Percentiles rank a stretch among this genome's conserved stretches.
phyloP scores from a whole-genome alignment of 2,888 invertebrate species.

The Apotomis betuletana region DNA sequence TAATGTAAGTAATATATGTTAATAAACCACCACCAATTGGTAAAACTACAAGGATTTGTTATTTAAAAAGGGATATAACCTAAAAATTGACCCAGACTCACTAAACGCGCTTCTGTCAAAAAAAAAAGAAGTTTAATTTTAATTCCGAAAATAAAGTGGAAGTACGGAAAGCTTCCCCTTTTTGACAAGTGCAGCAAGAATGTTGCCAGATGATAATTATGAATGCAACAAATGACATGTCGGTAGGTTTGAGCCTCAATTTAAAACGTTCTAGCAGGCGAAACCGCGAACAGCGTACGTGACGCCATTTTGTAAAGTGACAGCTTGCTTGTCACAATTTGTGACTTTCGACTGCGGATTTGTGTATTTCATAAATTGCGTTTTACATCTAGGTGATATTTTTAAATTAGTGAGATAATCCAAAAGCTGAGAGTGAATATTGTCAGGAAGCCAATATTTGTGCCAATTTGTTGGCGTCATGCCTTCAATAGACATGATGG shows the following conservation, averaged over 20 bases:
- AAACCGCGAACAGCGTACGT: not conserved
- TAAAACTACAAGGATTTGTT: too few species aligned
- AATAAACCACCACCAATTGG: too few species aligned
- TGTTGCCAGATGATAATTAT: constrained; percentile 10
- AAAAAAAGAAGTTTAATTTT: constrained; percentile 40
- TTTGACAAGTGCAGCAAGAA: constrained; percentile 28
- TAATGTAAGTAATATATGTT: too few species aligned
- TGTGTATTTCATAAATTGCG: not conserved
- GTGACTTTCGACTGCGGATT: too few species aligned
- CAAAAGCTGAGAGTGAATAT: not conserved
- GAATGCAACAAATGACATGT: not conserved
- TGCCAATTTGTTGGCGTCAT: constrained; percentile 52
- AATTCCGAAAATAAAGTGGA: constrained; percentile 38
- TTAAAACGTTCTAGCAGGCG: constrained; percentile 9
- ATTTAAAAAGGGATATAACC: too few species aligned
- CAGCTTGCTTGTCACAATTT: not conserved
- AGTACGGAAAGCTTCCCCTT: constrained; percentile 33
- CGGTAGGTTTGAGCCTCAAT: not conserved
- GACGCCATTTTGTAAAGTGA: constrained; percentile 15
- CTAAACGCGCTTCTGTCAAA: too few species aligned
- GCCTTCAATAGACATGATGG: constrained; percentile 77
- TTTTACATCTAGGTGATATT: not conserved
- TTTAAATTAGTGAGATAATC: not conserved
- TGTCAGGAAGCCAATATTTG: not conserved
- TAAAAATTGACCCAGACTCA: too few species aligned